Percentiles rank a stretch among this genome's conserved stretches.
These are phyloP conservation scores for Epinephelus malabaricus DNA, from an alignment of 2,797 vertebrate species.

Conservation along the genomic window DNA sequence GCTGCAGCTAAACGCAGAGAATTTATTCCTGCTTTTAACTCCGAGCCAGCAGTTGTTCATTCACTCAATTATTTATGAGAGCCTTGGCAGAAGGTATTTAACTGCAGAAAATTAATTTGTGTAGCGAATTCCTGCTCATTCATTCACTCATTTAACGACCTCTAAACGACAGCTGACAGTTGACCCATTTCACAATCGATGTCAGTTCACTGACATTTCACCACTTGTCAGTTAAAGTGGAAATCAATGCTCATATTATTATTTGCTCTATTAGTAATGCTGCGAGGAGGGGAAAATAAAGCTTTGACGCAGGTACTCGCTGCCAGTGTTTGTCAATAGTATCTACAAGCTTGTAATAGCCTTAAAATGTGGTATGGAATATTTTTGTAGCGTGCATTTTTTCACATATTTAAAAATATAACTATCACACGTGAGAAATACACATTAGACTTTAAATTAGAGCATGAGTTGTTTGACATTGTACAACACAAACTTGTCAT, in stretches of 20 bases:
- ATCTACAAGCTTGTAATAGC: slow-evolving; percentile 35
- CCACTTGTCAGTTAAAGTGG: slow-evolving; percentile 78
- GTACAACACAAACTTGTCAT: neutral
- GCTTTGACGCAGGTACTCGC: slow-evolving; percentile 57
- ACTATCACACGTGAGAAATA: slow-evolving; percentile 7
- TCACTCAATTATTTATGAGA: slow-evolving; percentile 91
- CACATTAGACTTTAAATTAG: neutral
- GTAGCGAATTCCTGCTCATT: slow-evolving; percentile 88
- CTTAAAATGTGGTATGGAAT: slow-evolving; percentile 23
- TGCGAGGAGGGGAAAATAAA: slow-evolving; percentile 43
- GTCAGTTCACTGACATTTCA: slow-evolving; percentile 88
- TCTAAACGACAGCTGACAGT: slow-evolving; percentile 93
- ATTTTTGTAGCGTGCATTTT: neutral
- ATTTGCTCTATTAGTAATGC: slow-evolving; percentile 67
- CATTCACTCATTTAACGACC: slow-evolving; percentile 89
- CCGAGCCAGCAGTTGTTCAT: slow-evolving; percentile 78
- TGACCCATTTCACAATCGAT: slow-evolving; percentile 92
- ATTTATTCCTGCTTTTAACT: slow-evolving; percentile 81
- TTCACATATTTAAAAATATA: neutral
- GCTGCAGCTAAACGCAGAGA: slow-evolving; percentile 72
- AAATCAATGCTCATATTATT: slow-evolving; percentile 76
- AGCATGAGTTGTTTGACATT: neutral
- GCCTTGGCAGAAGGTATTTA: slow-evolving; percentile 84
- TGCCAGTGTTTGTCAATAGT: slow-evolving; percentile 43
- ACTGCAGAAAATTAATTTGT: slow-evolving; percentile 95